Evolutionary conservation across 2,797 vertebrate species (phyloP).

Genomic region (Lutjanus argentimaculatus): DNA sequence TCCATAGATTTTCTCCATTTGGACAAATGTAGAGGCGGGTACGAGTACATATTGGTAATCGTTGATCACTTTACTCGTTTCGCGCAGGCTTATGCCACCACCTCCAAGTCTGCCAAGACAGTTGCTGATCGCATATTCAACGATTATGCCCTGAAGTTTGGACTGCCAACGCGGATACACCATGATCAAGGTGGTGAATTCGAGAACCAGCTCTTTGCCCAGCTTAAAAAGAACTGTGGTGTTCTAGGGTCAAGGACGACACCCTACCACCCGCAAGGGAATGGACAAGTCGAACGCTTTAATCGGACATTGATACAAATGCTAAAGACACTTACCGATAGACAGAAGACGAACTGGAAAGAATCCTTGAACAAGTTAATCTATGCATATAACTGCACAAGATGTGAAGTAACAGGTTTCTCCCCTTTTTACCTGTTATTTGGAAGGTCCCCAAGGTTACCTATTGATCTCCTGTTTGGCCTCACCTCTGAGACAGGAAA

Average conservation of each 20-base stretch:
- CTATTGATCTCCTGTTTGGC: constrained; percentile 28
- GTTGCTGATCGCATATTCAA: neutral
- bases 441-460: constrained; percentile 6
- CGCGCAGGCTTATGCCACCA: neutral
- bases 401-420: neutral
- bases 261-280: neutral
- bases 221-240: neutral
- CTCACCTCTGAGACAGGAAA: constrained; percentile 7
- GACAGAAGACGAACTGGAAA: neutral
- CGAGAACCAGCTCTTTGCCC: neutral
- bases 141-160: constrained; percentile 1
- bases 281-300: constrained; percentile 2
- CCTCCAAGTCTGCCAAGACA: constrained; percentile 16
- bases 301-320: neutral
- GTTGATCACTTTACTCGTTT: neutral
- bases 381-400: neutral
- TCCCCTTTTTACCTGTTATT: neutral
- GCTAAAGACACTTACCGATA: neutral
- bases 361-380: neutral
- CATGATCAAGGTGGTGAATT: neutral
- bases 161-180: neutral
- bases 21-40: neutral
- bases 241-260: neutral
- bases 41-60: constrained; percentile 3
- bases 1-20: constrained; percentile 6